These are phyloP conservation scores for Tetramorium parvispinum DNA, from an alignment of 1,140 invertebrate species.

Conservation along the genomic window DNA sequence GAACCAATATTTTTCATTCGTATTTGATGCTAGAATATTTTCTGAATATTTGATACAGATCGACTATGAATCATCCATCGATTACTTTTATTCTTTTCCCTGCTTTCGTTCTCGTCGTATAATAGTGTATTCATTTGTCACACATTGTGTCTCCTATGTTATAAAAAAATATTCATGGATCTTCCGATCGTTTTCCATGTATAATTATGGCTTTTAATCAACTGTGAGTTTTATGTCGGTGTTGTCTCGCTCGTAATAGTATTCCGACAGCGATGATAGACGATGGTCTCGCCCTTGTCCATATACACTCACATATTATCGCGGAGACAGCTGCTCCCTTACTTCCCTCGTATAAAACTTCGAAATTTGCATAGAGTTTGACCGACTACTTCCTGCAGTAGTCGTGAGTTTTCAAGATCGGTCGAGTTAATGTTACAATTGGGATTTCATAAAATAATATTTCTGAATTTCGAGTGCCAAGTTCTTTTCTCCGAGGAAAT, in stretches of 20 bases:
- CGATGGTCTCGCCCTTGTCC: conserved; percentile 33
- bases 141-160: not conserved
- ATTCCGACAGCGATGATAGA: conserved; percentile 55
- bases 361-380: conserved; percentile 40
- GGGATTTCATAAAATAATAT: not conserved
- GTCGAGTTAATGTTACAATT: not conserved
- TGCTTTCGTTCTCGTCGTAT: conserved; percentile 24
- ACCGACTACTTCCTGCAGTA: not conserved
- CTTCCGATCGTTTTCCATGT: not conserved
- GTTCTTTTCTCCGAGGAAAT: not conserved
- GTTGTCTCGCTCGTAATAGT: conserved; percentile 26
- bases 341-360: conserved; percentile 13
- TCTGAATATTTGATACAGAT: conserved; percentile 1
- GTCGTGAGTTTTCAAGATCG: not conserved
- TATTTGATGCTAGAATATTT: not conserved
- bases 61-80: not conserved
- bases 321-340: conserved; percentile 16
- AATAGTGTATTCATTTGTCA: conserved; percentile 11
- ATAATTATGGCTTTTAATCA: conserved; percentile 20
- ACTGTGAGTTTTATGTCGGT: conserved; percentile 7
- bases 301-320: conserved; percentile 29
- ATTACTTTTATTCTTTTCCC: conserved; percentile 1
- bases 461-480: not conserved
- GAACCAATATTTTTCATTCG: not conserved
- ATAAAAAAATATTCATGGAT: conserved; percentile 12